phyloP scores from a whole-genome alignment of 2,797 vertebrate species.

The Dallia pectoralis region DNA sequence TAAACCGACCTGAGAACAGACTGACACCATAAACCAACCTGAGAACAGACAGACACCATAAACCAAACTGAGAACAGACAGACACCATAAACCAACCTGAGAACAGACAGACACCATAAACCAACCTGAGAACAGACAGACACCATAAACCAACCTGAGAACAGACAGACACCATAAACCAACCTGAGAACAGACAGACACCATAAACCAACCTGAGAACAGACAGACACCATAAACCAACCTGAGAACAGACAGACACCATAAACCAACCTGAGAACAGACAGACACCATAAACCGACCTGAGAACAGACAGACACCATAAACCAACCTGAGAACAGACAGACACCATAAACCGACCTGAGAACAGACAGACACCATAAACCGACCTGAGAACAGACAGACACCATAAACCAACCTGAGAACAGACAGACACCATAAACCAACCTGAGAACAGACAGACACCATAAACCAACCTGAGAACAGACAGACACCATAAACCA shows the following conservation, averaged over 20 bases:
- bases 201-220: constrained; percentile 6
- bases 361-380: neutral
- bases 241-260: constrained; percentile 43
- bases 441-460: too few relatives aligned
- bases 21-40: neutral
- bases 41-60: too few relatives aligned
- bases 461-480: too few relatives aligned
- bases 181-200: constrained; percentile 55
- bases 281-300: too few relatives aligned
- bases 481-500: neutral
- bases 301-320: neutral
- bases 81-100: neutral
- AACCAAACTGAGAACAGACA: constrained; percentile 61
- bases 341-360: too few relatives aligned
- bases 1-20: constrained; percentile 66
- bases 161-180: too few relatives aligned
- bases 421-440: neutral
- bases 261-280: too few relatives aligned
- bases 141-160: neutral
- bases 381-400: too few relatives aligned
- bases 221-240: too few relatives aligned
- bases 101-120: too few relatives aligned
- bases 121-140: constrained; percentile 58
- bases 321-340: too few relatives aligned
- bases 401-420: too few relatives aligned